Conservation (phyloP, 2,113 vertebrate genomes). For the Connochaetes taurinus region DNA sequence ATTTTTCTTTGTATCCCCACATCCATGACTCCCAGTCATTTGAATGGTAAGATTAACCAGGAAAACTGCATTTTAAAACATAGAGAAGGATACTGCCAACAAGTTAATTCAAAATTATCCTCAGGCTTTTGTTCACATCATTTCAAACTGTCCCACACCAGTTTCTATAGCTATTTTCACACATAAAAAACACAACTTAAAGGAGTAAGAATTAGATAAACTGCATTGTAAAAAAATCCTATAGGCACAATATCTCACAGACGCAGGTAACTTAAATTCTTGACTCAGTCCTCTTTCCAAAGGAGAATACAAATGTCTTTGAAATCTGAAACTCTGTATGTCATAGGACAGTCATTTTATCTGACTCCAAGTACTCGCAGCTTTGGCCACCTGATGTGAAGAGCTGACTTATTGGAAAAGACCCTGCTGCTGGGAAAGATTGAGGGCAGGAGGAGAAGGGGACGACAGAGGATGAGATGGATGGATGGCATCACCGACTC, state of each 20-base stretch:
- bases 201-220: not conserved
- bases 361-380: not conserved
- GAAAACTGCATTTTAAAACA: not conserved
- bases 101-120: not conserved
- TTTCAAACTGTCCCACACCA: not conserved
- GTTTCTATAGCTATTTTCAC: not conserved
- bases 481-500: not conserved
- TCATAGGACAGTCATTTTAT: not conserved
- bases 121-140: not conserved
- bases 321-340: not conserved
- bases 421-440: not conserved
- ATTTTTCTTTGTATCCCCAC: not conserved
- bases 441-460: not conserved
- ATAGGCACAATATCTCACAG: not conserved
- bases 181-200: not conserved
- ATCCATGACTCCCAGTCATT: not conserved
- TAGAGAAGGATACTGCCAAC: no score
- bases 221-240: not conserved
- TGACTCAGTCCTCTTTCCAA: slow-evolving; percentile 5
- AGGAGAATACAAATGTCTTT: not conserved
- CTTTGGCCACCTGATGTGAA: not conserved
- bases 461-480: not conserved
- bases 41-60: not conserved
- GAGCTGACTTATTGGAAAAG: not conserved
- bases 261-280: not conserved